A percentile compares a stretch with the other conserved stretches of the same genome.
These are phyloP conservation scores for Andrena dorsata DNA, from an alignment of 2,888 invertebrate genomes.

Conservation along the genomic window DNA sequence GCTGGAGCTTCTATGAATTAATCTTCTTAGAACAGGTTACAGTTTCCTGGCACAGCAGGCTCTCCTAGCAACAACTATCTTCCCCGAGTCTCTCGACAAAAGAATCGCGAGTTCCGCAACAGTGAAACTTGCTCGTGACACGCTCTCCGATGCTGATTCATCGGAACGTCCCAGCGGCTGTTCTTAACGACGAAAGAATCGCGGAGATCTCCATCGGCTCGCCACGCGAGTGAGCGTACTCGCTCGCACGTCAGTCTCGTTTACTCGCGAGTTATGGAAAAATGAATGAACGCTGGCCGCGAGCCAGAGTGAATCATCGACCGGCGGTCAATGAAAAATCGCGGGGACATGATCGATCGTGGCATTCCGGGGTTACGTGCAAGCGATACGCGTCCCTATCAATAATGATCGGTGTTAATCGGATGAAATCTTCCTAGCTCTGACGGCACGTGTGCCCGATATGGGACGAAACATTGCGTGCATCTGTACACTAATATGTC, in stretches of 20 bases:
- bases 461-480: conserved; percentile 54
- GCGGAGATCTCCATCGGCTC: neutral
- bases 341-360: conserved; percentile 27
- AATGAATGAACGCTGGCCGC: conserved; percentile 39
- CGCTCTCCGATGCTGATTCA: conserved; percentile 20
- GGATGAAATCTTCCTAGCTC: conserved; percentile 44
- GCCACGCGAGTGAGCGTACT: neutral
- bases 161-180: neutral
- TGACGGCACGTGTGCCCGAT: conserved; percentile 11
- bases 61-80: neutral
- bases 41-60: neutral
- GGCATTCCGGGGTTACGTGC: conserved; percentile 45
- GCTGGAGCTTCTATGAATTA: no score
- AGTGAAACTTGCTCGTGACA: conserved; percentile 13
- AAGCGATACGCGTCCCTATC: conserved; percentile 25
- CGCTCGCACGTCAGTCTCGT: neutral
- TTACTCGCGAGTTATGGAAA: conserved; percentile 13
- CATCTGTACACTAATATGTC: conserved; percentile 30
- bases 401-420: conserved; percentile 41
- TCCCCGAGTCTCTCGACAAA: neutral
- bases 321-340: conserved; percentile 18
- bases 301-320: conserved; percentile 35
- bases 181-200: conserved; percentile 10
- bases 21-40: neutral
- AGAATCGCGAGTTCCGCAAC: conserved; percentile 14